These are phyloP conservation scores for Drosophila murphyi DNA, from an alignment of 1,140 invertebrate species.

Conservation along the genomic window DNA sequence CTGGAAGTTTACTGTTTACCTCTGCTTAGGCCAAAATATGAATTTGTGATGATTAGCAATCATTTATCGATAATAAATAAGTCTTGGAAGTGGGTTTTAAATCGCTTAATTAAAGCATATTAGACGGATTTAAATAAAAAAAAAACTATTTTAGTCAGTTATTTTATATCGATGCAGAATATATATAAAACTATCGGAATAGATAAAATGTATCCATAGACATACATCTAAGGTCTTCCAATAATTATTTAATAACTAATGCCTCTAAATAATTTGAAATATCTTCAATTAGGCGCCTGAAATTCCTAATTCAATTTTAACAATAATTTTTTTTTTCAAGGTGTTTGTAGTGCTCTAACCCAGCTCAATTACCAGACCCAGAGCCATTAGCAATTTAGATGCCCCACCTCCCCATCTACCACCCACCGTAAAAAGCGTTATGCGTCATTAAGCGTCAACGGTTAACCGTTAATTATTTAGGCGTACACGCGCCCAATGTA, in stretches of 20 bases:
- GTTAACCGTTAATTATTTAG: conserved; percentile 75
- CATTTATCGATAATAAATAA: conserved; percentile 54
- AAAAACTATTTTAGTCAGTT: too few relatives aligned
- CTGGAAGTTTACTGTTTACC: conserved; percentile 28
- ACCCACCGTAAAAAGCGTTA: conserved; percentile 34
- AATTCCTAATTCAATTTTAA: too few relatives aligned
- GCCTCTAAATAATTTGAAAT: too few relatives aligned
- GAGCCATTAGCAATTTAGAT: conserved; percentile 37
- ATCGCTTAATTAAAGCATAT: too few relatives aligned
- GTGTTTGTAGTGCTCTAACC: not conserved
- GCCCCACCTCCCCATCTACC: not conserved
- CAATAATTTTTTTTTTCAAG: not conserved
- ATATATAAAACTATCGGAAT: too few relatives aligned
- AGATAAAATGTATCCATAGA: too few relatives aligned
- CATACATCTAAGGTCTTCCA: too few relatives aligned
- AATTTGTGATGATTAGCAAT: conserved; percentile 60
- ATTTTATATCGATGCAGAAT: too few relatives aligned
- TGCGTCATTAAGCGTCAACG: conserved; percentile 61
- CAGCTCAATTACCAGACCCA: conserved; percentile 16
- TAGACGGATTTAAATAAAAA: too few relatives aligned
- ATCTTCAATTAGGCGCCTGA: too few relatives aligned
- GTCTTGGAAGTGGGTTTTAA: not conserved
- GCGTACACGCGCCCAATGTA: conserved; percentile 63
- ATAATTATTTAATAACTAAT: too few relatives aligned
- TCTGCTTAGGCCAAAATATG: conserved; percentile 61